A percentile compares a stretch with the other conserved stretches of the same genome.
Conservation (phyloP, 2,113 vertebrate genomes). For the Riparia riparia region DNA sequence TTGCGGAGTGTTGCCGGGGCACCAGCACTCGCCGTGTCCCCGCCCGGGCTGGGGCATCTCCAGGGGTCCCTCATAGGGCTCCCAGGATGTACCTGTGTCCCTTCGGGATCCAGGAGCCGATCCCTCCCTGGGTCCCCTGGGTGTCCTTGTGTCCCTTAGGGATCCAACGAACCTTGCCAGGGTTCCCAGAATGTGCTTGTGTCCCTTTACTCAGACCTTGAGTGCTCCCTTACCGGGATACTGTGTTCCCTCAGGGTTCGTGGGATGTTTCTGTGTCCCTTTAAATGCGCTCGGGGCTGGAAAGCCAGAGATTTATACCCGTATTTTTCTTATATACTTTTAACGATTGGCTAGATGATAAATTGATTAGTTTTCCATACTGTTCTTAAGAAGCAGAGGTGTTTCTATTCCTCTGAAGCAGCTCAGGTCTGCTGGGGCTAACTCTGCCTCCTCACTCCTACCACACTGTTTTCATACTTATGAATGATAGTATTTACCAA, state of each 20-base stretch:
- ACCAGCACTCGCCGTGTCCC: no score
- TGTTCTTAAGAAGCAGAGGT: fast-evolving
- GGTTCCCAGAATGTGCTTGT: background rate
- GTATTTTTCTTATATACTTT: fast-evolving
- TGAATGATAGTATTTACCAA: fast-evolving
- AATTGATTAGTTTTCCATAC: fast-evolving
- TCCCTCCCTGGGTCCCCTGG: background rate
- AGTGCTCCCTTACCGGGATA: background rate
- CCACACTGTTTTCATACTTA: background rate
- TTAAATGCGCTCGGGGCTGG: background rate
- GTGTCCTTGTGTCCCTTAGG: background rate
- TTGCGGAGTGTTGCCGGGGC: background rate
- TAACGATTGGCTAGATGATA: fast-evolving
- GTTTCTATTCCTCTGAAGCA: fast-evolving
- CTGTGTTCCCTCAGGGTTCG: no score
- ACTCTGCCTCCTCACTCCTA: background rate
- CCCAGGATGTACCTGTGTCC: background rate
- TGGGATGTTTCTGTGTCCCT: fast-evolving
- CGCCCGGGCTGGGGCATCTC: background rate
- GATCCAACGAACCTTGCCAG: background rate
- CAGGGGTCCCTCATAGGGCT: background rate
- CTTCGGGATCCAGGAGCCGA: background rate
- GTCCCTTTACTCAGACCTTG: background rate
- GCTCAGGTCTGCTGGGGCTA: fast-evolving
- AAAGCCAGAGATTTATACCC: fast-evolving